phyloP scores from a whole-genome alignment of 2,113 vertebrate genomes.

The Dromaius novaehollandiae region DNA sequence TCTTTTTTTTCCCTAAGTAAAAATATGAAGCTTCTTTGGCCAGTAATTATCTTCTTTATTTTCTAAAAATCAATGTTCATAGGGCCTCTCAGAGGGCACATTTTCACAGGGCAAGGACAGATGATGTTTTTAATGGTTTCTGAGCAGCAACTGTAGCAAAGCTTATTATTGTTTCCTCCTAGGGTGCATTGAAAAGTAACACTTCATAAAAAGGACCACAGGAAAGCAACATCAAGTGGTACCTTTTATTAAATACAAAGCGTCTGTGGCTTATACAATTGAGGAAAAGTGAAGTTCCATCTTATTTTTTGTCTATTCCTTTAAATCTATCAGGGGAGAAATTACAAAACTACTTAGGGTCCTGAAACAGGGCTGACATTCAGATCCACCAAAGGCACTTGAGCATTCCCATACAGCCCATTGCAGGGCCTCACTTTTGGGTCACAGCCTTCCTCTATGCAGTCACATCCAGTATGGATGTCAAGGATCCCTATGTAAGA shows the following conservation, averaged over 20 bases:
- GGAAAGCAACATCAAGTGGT: slow-evolving; percentile 27
- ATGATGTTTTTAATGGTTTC: slow-evolving; percentile 43
- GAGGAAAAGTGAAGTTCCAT: background rate
- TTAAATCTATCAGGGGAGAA: background rate
- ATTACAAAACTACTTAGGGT: background rate
- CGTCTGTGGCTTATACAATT: background rate
- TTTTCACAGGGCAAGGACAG: slow-evolving; percentile 25
- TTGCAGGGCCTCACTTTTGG: background rate
- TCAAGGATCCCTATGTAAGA: background rate
- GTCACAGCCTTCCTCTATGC: background rate
- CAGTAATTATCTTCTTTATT: background rate
- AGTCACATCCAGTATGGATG: background rate
- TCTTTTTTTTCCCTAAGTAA: background rate
- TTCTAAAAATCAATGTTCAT: slow-evolving; percentile 41
- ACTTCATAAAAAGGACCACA: slow-evolving; percentile 61
- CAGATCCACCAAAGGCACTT: background rate
- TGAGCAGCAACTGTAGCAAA: slow-evolving; percentile 34
- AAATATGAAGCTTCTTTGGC: background rate
- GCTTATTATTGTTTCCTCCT: slow-evolving; percentile 47
- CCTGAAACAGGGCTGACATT: background rate
- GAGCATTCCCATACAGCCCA: background rate
- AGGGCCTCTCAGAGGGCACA: background rate
- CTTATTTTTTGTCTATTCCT: background rate
- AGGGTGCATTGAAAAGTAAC: slow-evolving; percentile 23
- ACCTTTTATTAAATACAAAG: slow-evolving; percentile 35